These are phyloP conservation scores for Alligator mississippiensis DNA, from an alignment of 2,113 vertebrate species.

Conservation along the genomic window DNA sequence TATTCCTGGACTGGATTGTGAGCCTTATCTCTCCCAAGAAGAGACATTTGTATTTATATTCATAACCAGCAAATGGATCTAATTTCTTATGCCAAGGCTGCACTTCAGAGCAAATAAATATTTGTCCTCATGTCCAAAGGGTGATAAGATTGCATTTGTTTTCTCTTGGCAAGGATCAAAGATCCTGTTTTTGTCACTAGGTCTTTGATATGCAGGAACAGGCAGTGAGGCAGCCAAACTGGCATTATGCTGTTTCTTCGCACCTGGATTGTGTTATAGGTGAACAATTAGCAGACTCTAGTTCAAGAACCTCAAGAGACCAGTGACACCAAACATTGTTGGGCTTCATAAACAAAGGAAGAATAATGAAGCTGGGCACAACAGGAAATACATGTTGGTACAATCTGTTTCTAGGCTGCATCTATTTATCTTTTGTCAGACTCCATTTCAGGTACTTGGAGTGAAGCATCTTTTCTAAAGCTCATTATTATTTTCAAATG, in stretches of 20 bases:
- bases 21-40: not conserved
- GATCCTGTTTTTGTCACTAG: conserved; percentile 25
- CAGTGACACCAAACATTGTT: not conserved
- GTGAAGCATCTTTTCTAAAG: not conserved
- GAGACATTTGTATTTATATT: not conserved
- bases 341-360: conserved; percentile 10
- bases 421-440: not conserved
- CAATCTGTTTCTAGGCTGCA: not conserved
- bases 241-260: conserved; percentile 6
- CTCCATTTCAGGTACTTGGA: not conserved
- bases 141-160: conserved; percentile 41
- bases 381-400: not conserved
- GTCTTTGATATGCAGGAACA: conserved; percentile 44
- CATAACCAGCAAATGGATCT: conserved; percentile 13
- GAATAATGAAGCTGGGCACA: not conserved
- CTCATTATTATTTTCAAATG: conserved; percentile 26
- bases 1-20: not conserved
- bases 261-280: conserved; percentile 4
- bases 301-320: not conserved
- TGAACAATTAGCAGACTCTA: conserved; percentile 25
- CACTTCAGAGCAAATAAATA: conserved; percentile 3
- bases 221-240: not conserved
- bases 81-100: conserved; percentile 28
- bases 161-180: conserved; percentile 45
- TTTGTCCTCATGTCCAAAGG: conserved; percentile 35